A percentile compares a stretch with the other conserved stretches of the same genome.
Evolutionary conservation across 30 jellyfish, hydroid and myxozoan species (phyloP).

Genomic region (Aurelia sp.): DNA sequence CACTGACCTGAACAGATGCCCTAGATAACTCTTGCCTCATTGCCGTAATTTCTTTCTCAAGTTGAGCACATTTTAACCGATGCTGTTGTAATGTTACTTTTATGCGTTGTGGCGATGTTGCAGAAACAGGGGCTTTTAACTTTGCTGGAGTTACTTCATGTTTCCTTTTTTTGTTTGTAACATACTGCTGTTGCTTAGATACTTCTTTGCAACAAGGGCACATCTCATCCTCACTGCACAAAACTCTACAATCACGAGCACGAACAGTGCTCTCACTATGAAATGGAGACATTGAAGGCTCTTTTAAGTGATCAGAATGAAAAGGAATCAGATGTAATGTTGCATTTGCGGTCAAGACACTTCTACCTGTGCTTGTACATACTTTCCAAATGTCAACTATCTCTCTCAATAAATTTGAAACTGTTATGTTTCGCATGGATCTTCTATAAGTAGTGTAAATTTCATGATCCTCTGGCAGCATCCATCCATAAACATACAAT

Average conservation of each 20-base stretch:
- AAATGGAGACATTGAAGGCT: neutral
- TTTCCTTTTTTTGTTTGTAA: neutral
- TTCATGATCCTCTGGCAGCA: constrained; percentile 47
- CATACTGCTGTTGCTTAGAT: neutral
- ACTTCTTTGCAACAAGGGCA: neutral
- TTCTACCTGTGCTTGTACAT: constrained; percentile 34
- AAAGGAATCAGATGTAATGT: neutral
- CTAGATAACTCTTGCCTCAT: constrained; percentile 44
- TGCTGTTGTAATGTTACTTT: constrained; percentile 57
- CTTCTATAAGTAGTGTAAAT: constrained; percentile 18
- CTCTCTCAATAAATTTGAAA: constrained; percentile 37
- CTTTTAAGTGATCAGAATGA: constrained; percentile 1
- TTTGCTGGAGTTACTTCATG: constrained; percentile 56
- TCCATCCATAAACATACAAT: constrained; percentile 58
- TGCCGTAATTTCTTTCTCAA: constrained; percentile 36
- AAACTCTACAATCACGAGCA: neutral
- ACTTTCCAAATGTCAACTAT: neutral
- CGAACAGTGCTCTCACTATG: neutral
- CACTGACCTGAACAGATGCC: constrained; percentile 27
- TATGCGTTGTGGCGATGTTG: constrained; percentile 59
- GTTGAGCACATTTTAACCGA: constrained; percentile 59
- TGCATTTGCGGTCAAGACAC: neutral
- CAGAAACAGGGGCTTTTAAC: constrained; percentile 59
- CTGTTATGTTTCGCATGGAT: constrained; percentile 49
- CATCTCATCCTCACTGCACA: neutral